Conservation (phyloP, 2,113 vertebrate genomes). For the Origma solitaria region DNA sequence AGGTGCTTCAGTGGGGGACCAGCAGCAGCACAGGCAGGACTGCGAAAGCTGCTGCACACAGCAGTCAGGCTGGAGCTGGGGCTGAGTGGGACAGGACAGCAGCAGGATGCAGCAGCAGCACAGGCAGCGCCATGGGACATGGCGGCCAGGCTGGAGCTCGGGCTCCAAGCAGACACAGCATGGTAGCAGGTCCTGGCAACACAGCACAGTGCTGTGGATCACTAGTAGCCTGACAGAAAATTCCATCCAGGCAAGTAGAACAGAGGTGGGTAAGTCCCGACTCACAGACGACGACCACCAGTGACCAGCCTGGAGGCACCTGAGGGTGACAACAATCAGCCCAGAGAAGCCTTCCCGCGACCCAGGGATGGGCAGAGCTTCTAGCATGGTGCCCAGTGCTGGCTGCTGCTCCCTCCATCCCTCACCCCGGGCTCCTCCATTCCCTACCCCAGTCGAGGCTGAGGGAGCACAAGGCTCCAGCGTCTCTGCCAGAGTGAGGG, state of each 20-base stretch:
- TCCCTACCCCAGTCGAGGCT: background rate
- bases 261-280: background rate
- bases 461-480: background rate
- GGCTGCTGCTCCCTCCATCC: background rate
- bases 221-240: background rate
- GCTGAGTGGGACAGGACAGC: rapidly evolving
- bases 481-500: background rate
- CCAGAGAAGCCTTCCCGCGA: rapidly evolving
- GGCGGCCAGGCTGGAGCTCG: background rate
- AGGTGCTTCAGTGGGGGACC: rapidly evolving
- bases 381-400: background rate
- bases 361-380: background rate
- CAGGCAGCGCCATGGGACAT: background rate
- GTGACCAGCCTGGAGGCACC: rapidly evolving
- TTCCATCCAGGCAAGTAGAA: background rate
- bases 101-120: background rate
- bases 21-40: background rate
- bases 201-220: background rate
- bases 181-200: background rate
- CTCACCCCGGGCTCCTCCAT: too few relatives aligned
- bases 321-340: rapidly evolving
- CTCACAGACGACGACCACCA: background rate
- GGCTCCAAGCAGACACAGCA: background rate
- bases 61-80: background rate
- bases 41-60: background rate